Percentiles rank a stretch among this genome's conserved stretches.
These are phyloP conservation scores for Sturnus vulgaris DNA, from an alignment of 2,113 vertebrate genomes.

Conservation along the genomic window DNA sequence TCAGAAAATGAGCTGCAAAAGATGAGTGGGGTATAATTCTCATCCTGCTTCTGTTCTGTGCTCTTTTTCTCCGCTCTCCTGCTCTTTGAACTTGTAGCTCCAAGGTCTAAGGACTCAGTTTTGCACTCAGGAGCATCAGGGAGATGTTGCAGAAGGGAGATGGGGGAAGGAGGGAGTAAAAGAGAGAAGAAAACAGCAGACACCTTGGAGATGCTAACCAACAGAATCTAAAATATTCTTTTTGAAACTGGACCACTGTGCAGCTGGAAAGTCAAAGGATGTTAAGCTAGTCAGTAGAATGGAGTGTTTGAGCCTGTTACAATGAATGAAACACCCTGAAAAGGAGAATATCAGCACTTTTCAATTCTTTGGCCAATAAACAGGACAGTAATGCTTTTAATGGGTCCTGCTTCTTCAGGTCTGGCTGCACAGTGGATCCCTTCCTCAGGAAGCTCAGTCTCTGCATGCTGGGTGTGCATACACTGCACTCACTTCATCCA, in stretches of 20 bases:
- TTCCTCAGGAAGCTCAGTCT: neutral
- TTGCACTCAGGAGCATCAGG: neutral
- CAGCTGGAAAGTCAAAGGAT: neutral
- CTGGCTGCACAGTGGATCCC: neutral
- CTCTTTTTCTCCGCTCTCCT: neutral
- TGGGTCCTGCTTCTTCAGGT: neutral
- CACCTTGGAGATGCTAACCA: neutral
- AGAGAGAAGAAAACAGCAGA: neutral
- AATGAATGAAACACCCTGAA: neutral
- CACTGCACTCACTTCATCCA: neutral
- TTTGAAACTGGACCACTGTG: neutral
- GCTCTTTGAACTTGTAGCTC: neutral
- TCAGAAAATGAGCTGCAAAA: neutral
- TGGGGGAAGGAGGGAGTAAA: neutral
- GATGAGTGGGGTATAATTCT: neutral
- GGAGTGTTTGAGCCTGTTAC: neutral
- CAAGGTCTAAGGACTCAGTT: neutral
- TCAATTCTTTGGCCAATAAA: neutral
- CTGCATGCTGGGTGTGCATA: neutral
- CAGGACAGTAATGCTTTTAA: neutral
- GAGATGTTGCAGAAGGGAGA: neutral
- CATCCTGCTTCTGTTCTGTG: neutral
- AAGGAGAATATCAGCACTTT: neutral
- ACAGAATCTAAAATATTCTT: neutral
- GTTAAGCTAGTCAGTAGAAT: neutral